phyloP scores from a whole-genome alignment of 2,797 vertebrate species.

The Emydoidea blandingii region DNA sequence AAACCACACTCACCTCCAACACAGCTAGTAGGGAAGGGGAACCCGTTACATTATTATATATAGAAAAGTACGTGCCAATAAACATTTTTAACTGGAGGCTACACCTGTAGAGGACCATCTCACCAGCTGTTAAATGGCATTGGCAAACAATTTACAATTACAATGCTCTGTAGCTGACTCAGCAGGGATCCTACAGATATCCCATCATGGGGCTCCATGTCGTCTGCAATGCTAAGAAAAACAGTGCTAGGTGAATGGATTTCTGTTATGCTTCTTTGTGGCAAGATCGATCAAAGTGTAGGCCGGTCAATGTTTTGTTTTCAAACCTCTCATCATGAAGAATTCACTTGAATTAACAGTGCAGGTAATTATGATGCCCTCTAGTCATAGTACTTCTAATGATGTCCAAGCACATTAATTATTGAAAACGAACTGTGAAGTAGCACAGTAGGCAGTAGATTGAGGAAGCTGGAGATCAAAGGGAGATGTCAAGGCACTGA shows the following conservation, averaged over 20 bases:
- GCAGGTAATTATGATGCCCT: not conserved
- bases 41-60: not conserved
- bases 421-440: not conserved
- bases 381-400: not conserved
- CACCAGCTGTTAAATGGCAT: not conserved
- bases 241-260: not conserved
- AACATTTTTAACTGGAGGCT: no score
- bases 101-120: not conserved
- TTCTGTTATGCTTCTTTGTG: not conserved
- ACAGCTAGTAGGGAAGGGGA: not conserved
- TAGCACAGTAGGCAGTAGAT: accelerated
- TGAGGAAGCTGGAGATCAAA: slow-evolving; percentile 13
- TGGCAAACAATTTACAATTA: not conserved
- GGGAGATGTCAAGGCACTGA: not conserved
- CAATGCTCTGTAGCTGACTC: accelerated
- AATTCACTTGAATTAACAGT: not conserved
- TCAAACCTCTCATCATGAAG: not conserved
- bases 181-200: not conserved
- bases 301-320: not conserved
- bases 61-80: not conserved
- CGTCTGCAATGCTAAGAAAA: not conserved
- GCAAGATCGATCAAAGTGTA: not conserved
- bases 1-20: not conserved
- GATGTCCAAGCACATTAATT: not conserved
- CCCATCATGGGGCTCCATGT: not conserved